phyloP scores from a whole-genome alignment of 2,113 vertebrate genomes.

The Gallinago paraguaiae region DNA sequence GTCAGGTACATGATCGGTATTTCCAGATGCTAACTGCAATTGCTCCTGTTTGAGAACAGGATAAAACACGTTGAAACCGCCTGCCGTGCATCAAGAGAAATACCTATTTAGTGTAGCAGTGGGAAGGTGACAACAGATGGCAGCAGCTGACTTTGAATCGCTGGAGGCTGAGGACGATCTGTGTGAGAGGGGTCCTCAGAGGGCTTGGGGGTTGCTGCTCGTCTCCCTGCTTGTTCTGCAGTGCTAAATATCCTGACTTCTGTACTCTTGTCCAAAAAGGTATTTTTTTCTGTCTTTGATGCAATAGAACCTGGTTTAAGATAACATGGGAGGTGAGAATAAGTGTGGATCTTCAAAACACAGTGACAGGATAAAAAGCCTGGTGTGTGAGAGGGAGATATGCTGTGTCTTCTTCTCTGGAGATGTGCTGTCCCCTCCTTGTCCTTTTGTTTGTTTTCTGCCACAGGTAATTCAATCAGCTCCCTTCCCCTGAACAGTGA shows the following conservation, averaged over 20 bases:
- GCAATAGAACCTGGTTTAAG: not conserved
- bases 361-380: not conserved
- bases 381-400: not conserved
- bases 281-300: not conserved
- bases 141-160: not conserved
- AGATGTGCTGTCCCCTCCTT: not conserved
- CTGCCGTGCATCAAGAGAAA: fast-evolving
- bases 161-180: fast-evolving
- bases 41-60: not conserved
- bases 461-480: no score
- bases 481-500: not conserved
- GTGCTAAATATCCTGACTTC: fast-evolving
- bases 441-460: not conserved
- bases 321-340: not conserved
- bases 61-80: fast-evolving
- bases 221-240: not conserved
- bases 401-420: not conserved
- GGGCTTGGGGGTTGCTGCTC: not conserved
- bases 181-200: fast-evolving
- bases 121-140: not conserved
- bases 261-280: not conserved
- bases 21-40: fast-evolving
- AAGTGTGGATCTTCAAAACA: not conserved
- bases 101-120: fast-evolving
- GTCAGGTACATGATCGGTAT: fast-evolving